A percentile compares a stretch with the other conserved stretches of the same genome.
phyloP scores from a whole-genome alignment of 2,888 invertebrate species.

The Habrosyne pyritoides region DNA sequence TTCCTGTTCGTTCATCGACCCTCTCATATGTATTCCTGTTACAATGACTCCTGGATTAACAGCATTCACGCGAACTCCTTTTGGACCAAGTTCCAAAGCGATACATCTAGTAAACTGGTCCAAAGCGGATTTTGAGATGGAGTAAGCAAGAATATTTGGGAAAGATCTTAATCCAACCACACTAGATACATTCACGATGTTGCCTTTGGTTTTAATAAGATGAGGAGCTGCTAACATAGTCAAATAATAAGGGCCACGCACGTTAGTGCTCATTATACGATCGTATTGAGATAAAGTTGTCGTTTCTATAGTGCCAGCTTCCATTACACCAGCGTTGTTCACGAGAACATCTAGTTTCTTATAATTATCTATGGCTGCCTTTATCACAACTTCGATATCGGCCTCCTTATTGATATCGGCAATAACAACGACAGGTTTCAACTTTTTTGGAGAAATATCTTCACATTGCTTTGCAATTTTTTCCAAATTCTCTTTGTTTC shows the following conservation, averaged over 20 bases:
- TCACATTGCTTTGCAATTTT: conserved; percentile 82
- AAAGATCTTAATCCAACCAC: conserved; percentile 93
- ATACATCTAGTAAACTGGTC: conserved; percentile 95
- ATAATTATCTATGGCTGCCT: conserved; percentile 85
- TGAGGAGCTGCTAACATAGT: conserved; percentile 92
- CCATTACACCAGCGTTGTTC: conserved; percentile 92
- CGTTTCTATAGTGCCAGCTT: conserved; percentile 89
- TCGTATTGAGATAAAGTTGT: conserved; percentile 92
- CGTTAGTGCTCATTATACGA: conserved; percentile 91
- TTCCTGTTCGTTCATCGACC: conserved; percentile 89
- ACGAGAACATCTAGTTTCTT: conserved; percentile 88
- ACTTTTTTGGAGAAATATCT: conserved; percentile 41
- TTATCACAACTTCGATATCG: conserved; percentile 85
- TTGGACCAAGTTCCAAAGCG: conserved; percentile 89
- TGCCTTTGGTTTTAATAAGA: conserved; percentile 89
- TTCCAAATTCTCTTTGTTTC: conserved; percentile 86
- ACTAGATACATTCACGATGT: conserved; percentile 95
- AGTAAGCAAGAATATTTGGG: conserved; percentile 91
- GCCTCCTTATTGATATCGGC: conserved; percentile 86
- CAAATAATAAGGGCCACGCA: conserved; percentile 87
- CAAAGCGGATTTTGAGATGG: conserved; percentile 93
- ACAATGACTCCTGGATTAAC: conserved; percentile 94
- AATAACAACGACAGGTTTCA: conserved; percentile 76
- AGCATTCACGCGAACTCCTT: conserved; percentile 91
- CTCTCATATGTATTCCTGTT: conserved; percentile 84